Percentiles rank a stretch among this genome's conserved stretches.
These are phyloP conservation scores for Heterodera carotae DNA, from an alignment of 1,140 invertebrate species.

Conservation along the genomic window DNA sequence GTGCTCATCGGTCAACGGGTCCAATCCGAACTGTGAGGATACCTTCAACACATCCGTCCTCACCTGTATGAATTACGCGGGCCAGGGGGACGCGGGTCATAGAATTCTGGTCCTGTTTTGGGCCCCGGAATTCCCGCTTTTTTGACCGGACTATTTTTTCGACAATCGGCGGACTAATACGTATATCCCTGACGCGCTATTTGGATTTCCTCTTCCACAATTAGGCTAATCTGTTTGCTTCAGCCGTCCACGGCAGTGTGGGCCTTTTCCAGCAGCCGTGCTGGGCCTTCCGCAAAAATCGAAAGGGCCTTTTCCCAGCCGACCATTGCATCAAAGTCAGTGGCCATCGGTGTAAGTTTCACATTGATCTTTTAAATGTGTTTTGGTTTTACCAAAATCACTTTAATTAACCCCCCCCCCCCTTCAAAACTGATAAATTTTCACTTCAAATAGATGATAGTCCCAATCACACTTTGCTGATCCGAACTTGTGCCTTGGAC, in stretches of 20 bases:
- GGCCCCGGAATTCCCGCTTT: no score
- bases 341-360: conserved; percentile 77
- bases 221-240: neutral
- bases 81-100: no score
- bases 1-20: conserved; percentile 85
- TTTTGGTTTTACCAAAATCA: no score
- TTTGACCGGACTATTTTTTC: no score
- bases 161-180: no score
- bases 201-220: conserved; percentile 3
- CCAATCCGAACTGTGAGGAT: conserved; percentile 83
- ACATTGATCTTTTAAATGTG: no score
- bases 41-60: conserved; percentile 77
- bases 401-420: no score
- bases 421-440: no score
- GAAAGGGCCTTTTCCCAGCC: conserved; percentile 90
- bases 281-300: conserved; percentile 84
- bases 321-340: conserved; percentile 92
- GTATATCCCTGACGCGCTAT: no score
- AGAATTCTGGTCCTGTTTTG: no score
- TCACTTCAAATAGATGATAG: conserved; percentile 53
- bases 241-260: conserved; percentile 77
- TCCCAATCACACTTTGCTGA: conserved; percentile 64
- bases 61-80: neutral
- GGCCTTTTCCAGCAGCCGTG: conserved; percentile 85
- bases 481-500: conserved; percentile 70